Conservation (phyloP, 64 coral and sea anemone genomes). For the Pocillopora verrucosa region DNA sequence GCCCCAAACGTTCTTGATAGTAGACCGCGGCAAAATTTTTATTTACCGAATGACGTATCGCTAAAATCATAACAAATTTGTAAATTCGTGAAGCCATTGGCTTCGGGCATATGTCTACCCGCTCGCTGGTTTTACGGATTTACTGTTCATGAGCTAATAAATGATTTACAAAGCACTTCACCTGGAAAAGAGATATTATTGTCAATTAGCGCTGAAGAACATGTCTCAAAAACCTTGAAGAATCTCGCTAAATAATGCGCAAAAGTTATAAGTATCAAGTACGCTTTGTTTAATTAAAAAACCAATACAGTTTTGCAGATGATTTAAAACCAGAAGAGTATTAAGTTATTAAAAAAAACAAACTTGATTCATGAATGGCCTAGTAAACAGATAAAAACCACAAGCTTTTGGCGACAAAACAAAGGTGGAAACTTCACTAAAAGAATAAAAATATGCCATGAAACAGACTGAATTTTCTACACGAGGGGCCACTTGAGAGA, state of each 20-base stretch:
- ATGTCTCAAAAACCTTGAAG: not conserved
- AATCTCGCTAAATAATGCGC: not conserved
- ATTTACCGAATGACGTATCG: conserved; percentile 21
- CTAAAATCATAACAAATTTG: conserved; percentile 12
- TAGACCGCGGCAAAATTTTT: conserved; percentile 9
- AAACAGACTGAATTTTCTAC: not conserved
- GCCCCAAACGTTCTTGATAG: not conserved
- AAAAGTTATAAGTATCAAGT: too few species aligned
- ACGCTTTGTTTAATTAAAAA: not conserved
- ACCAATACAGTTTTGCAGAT: not conserved
- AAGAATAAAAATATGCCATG: not conserved
- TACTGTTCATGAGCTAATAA: conserved; percentile 3
- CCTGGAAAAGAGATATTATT: not conserved
- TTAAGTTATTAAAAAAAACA: not conserved
- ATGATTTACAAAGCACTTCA: conserved; percentile 23
- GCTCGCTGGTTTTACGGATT: conserved; percentile 25
- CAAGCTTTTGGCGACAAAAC: conserved; percentile 12
- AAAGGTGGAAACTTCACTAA: not conserved
- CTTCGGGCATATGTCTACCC: conserved; percentile 28
- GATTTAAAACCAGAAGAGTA: too few species aligned
- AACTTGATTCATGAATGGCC: not conserved
- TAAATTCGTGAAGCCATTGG: conserved; percentile 28
- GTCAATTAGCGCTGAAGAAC: not conserved
- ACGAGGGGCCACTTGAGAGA: not conserved
- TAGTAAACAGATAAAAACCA: not conserved